Conservation (phyloP, 2,888 invertebrate genomes). For the Creontiades dilutus region DNA sequence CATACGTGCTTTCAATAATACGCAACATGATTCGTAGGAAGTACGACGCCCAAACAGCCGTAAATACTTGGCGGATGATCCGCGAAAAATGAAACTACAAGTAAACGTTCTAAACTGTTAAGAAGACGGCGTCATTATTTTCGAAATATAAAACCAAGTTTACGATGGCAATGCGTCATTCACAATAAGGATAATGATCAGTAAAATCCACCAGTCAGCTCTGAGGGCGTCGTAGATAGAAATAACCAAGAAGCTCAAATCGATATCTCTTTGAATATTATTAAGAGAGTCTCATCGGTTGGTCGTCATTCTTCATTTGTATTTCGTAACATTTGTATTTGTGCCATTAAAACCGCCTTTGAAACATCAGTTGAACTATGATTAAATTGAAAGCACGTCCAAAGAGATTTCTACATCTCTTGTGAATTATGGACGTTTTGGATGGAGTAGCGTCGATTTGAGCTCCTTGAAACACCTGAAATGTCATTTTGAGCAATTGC, state of each 20-base stretch:
- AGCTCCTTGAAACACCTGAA: not conserved
- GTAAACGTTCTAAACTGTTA: not conserved
- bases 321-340: no score
- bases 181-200: not conserved
- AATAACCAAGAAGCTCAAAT: constrained; percentile 4
- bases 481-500: not conserved
- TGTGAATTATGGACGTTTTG: not conserved
- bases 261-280: not conserved
- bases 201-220: not conserved
- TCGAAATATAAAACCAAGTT: not conserved
- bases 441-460: not conserved
- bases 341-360: no score
- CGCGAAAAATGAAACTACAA: not conserved
- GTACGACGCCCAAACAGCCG: not conserved
- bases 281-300: no score
- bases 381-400: not conserved
- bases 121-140: not conserved
- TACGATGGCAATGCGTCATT: not conserved
- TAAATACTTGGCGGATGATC: not conserved
- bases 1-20: not conserved
- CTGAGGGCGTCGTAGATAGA: not conserved
- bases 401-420: not conserved
- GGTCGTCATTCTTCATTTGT: no score
- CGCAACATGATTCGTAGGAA: not conserved
- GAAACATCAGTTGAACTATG: no score